A percentile compares a stretch with the other conserved stretches of the same genome.
Evolutionary conservation across 2,888 invertebrate species (phyloP).

Genomic region (Kryphioiulus occultus): DNA sequence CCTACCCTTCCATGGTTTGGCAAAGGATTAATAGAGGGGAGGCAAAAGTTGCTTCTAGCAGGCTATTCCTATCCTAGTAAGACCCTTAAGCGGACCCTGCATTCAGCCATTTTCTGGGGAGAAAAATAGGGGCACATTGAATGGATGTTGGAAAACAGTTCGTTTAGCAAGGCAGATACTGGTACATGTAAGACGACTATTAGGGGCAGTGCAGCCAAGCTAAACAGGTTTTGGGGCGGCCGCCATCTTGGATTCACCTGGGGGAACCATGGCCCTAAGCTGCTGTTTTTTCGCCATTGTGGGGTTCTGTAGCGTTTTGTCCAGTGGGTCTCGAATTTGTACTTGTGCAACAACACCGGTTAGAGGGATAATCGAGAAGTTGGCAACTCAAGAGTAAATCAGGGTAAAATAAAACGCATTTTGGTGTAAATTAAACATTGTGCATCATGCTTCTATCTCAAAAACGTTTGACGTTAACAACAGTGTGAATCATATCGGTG

Average conservation of each 20-base stretch:
- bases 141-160: conserved; percentile 18
- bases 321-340: conserved; percentile 3
- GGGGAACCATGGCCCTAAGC: conserved; percentile 28
- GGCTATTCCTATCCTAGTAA: neutral
- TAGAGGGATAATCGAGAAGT: neutral
- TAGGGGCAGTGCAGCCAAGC: neutral
- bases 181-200: neutral
- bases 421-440: neutral
- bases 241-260: conserved; percentile 36
- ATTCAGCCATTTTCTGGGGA: neutral
- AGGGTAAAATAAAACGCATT: too few species aligned
- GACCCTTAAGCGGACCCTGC: conserved; percentile 4
- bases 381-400: neutral
- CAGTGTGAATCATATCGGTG: too few species aligned
- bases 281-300: neutral
- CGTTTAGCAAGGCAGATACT: neutral
- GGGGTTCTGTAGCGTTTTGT: conserved; percentile 2
- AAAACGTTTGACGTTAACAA: neutral
- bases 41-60: neutral
- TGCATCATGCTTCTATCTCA: neutral
- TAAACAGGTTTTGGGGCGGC: neutral
- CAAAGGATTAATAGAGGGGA: conserved; percentile 28
- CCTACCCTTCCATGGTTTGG: conserved; percentile 28
- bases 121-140: conserved; percentile 14
- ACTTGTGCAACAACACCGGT: conserved; percentile 23